Evolutionary conservation across 2,113 vertebrate species (phyloP).

Genomic region (Hylia prasina): DNA sequence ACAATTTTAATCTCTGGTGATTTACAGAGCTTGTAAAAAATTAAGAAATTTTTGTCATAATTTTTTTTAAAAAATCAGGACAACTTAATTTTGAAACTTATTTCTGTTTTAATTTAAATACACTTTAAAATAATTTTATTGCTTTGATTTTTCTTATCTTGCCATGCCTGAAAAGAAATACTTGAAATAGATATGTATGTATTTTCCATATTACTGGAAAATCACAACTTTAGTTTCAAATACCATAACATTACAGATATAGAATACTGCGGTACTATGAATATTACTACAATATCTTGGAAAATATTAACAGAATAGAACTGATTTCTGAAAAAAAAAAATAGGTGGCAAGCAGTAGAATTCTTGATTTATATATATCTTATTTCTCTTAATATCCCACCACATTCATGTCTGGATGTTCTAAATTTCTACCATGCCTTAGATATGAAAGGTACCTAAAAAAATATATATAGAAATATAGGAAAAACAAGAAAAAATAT

Average conservation of each 20-base stretch:
- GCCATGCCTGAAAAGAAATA: background rate
- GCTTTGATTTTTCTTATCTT: background rate
- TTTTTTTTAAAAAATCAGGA: background rate
- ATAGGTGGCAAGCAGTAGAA: background rate
- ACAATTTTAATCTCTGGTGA: background rate
- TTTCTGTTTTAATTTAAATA: background rate
- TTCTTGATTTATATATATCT: background rate
- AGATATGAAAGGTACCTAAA: background rate
- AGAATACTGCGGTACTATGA: background rate
- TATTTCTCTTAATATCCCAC: background rate
- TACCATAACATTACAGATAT: background rate
- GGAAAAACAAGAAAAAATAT: too few species aligned
- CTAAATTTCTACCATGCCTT: background rate
- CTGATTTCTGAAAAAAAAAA: background rate
- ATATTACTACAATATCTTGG: background rate
- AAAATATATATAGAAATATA: background rate
- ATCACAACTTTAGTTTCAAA: background rate
- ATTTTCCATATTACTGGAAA: background rate
- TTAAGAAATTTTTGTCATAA: background rate
- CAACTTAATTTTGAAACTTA: background rate
- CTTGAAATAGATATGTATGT: background rate
- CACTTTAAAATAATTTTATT: background rate
- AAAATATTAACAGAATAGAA: background rate
- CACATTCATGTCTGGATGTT: background rate
- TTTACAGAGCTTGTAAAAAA: background rate